A percentile compares a stretch with the other conserved stretches of the same genome.
phyloP scores from a whole-genome alignment of 2,113 vertebrate genomes.

The Fulica atra region DNA sequence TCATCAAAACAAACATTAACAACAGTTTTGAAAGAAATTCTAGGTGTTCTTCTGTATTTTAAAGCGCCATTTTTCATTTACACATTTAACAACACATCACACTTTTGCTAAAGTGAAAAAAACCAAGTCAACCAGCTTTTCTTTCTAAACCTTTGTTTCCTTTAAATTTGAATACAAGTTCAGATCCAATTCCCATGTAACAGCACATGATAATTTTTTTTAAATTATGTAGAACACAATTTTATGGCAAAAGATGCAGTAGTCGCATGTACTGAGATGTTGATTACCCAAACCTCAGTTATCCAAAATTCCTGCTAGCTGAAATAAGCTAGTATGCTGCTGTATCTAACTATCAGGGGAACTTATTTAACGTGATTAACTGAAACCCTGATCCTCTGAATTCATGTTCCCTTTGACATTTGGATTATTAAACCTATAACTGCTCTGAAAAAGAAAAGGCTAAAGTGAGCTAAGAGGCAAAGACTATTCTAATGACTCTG shows the following conservation, averaged over 20 bases:
- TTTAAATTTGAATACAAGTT: not conserved
- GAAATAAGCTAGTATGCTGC: not conserved
- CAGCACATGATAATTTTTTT: fast-evolving
- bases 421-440: slow-evolving; percentile 47
- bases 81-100: not conserved
- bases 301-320: not conserved
- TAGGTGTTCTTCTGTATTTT: not conserved
- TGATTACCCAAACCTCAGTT: not conserved
- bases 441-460: slow-evolving; percentile 28
- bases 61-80: not conserved
- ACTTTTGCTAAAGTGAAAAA: not conserved
- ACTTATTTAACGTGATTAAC: slow-evolving; percentile 55
- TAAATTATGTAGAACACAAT: not conserved
- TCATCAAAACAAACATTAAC: not conserved
- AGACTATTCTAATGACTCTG: not conserved
- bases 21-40: not conserved
- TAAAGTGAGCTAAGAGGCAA: slow-evolving; percentile 31
- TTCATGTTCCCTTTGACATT: slow-evolving; percentile 41
- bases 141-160: not conserved
- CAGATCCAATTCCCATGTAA: not conserved
- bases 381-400: slow-evolving; percentile 34
- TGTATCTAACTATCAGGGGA: slow-evolving; percentile 22
- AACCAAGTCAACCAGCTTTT: not conserved
- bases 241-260: not conserved
- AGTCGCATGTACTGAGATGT: not conserved